Evolutionary conservation across 2,888 invertebrate species (phyloP), one percentile per base, ranked within the genome.

Genomic region (Drosophila monieri): DNA sequence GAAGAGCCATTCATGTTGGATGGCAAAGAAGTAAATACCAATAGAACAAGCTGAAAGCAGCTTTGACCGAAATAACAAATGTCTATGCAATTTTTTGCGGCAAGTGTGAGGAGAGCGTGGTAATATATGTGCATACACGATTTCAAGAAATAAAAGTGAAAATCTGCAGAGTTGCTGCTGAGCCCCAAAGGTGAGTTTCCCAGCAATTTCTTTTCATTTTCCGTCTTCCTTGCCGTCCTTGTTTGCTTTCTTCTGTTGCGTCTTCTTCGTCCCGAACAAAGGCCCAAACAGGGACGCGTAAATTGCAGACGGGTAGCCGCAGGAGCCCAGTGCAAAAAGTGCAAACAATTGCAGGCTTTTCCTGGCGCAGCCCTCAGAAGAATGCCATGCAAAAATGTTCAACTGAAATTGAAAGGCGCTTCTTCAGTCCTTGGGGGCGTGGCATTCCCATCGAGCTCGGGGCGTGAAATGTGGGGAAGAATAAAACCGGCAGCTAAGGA

Each of bases 51-150:
- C 62, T 64, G 58, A 78, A 80, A 76, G 65, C 67, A 70, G 73
- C 60, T 73, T 81, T 58, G 72, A 73, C 49, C 73, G 25, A 65
- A 75, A 74, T 79, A 77, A 83, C 73, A 79, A 85, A 85, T 83
- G 76, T 74, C 76, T 74, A 67, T 69, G 84, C 77, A 83, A 83
- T 85, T 81, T 85, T 85, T 72, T 72, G 61, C 61, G 57, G 68
- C 55, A 58, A 66, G 44, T 35, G 37, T 70, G 27, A 41, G 35
- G 58, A 52, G 27, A 30, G 35, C 58, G 54, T 56, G 65, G 59
- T 41, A 71, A 72, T 56, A 61, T 70, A 44, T 53, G 25, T 30
- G 71, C 61, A 74, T 56, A 66, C 67, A 72, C 48, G 76, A 54
- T 54, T 32, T 30, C 3, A 52, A 41, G 51, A 12, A 41, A 56